Conservation (phyloP, 2,888 invertebrate species). For the Mythimna vitellina region DNA sequence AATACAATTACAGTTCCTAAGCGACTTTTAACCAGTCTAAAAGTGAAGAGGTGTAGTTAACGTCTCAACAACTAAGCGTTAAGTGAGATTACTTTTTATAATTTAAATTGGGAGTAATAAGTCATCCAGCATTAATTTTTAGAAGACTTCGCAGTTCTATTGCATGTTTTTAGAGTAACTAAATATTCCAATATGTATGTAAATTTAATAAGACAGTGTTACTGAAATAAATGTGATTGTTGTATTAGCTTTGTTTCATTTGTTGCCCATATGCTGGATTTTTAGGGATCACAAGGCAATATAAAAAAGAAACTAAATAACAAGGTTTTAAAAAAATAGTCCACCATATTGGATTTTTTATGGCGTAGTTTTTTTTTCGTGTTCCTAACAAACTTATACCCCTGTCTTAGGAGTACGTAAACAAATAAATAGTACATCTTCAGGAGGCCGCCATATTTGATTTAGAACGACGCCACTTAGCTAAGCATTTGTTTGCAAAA, state of each 20-base stretch:
- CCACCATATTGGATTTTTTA: no score
- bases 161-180: slow-evolving; percentile 32
- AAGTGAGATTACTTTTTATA: slow-evolving; percentile 25
- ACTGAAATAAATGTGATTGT: slow-evolving; percentile 58
- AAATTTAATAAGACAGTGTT: slow-evolving; percentile 58
- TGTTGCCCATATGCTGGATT: no score
- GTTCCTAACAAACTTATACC: no score
- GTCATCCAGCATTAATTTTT: slow-evolving; percentile 19
- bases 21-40: neutral
- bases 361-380: no score
- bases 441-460: no score
- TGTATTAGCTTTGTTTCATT: slow-evolving; percentile 49
- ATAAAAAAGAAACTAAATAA: no score
- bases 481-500: no score
- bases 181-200: slow-evolving; percentile 60
- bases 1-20: slow-evolving; percentile 3
- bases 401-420: no score
- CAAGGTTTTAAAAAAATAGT: no score
- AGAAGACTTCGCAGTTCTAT: neutral
- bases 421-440: no score
- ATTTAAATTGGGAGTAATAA: slow-evolving; percentile 7
- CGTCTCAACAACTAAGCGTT: neutral
- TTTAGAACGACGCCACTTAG: no score
- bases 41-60: neutral
- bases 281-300: no score